Base-by-base conservation (phyloP, 2,888 invertebrate genomes). In the Pristionchus arcanus region DNA sequence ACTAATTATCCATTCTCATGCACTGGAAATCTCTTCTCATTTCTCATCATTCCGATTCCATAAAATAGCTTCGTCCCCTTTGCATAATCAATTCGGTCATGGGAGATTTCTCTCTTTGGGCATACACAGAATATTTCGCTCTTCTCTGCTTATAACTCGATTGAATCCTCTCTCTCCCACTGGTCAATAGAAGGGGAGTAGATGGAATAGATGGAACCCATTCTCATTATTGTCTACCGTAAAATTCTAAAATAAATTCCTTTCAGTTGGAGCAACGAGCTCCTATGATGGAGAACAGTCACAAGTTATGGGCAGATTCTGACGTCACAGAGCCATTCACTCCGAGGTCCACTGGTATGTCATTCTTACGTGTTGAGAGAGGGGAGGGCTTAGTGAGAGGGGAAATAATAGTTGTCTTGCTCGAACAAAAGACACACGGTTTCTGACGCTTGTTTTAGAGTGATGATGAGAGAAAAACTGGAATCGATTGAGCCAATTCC, bases 231-330 rank as follows among this genome's bases (percentile, higher is more conserved):
- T 77, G 4, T 21, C 42, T 77, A 28, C 37, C 34, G 42, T 42
- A 21, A 19, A 19, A 15, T 2, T 83, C 53, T 13, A 53, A n/a
- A 28, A 55, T 55, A 34, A 9, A 19, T 34, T 19, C 7, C 55
- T 28, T 90, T 88, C 90, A 93, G 93, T 92, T 92, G 71, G 93
- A 93, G 66, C 92, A 92, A 68, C 93, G 94, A 0, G 92, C 94
- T n/a, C 94, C 94, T n/a, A 94, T 94, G 94, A 93, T 92, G 81
- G 94, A 94, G 90, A 93, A 92, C 31, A 90, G 92, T 31, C 91
- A 93, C 42, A 91, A 92, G 42, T 87, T 94, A 63, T 93, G 93
- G 90, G 92, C 93, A n/a, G 94, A 94, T 85, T 94, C 94, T 2
- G 87, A 90, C 25, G 91, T 94, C 31, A 92, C 92, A 37, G 94